phyloP scores from a whole-genome alignment of 2,888 invertebrate species.

The Epsilonema sp. region DNA sequence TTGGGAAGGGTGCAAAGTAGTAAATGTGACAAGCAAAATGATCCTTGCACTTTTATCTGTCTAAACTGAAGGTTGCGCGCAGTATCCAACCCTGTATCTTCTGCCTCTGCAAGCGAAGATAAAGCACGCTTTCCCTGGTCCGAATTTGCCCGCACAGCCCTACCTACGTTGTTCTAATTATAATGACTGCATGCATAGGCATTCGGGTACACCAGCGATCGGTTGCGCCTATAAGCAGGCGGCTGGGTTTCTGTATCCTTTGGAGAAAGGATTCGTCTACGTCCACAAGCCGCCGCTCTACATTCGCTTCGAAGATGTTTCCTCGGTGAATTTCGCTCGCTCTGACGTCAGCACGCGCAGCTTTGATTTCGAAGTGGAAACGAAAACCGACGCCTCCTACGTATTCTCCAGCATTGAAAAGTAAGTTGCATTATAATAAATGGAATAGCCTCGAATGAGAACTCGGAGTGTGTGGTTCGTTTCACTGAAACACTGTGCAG shows the following conservation, averaged over 20 bases:
- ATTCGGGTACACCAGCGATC: conserved; percentile 67
- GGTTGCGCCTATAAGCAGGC: conserved; percentile 93
- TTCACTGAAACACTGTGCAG: too few relatives aligned
- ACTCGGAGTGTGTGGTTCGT: too few relatives aligned
- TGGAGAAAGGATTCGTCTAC: conserved; percentile 80
- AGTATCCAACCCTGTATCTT: too few relatives aligned
- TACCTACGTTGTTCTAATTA: conserved; percentile 4
- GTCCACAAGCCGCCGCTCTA: conserved; percentile 96
- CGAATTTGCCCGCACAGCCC: too few relatives aligned
- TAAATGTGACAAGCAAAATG: too few relatives aligned
- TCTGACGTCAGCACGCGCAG: conserved; percentile 32
- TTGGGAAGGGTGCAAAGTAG: too few relatives aligned
- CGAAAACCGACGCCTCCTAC: conserved; percentile 64
- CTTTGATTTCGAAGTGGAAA: conserved; percentile 45
- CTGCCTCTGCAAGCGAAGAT: too few relatives aligned
- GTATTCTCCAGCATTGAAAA: conserved; percentile 96
- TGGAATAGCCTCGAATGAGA: background rate
- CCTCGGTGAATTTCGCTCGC: conserved; percentile 35
- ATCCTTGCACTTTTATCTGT: too few relatives aligned
- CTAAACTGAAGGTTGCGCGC: background rate
- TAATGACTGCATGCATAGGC: conserved; percentile 32
- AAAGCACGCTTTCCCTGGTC: too few relatives aligned
- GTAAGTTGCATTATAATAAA: conserved; percentile 23
- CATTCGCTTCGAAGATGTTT: conserved; percentile 84
- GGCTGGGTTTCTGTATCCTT: conserved; percentile 83